phyloP scores from a whole-genome alignment of 2,797 vertebrate genomes.

The Sebastes itinus region DNA sequence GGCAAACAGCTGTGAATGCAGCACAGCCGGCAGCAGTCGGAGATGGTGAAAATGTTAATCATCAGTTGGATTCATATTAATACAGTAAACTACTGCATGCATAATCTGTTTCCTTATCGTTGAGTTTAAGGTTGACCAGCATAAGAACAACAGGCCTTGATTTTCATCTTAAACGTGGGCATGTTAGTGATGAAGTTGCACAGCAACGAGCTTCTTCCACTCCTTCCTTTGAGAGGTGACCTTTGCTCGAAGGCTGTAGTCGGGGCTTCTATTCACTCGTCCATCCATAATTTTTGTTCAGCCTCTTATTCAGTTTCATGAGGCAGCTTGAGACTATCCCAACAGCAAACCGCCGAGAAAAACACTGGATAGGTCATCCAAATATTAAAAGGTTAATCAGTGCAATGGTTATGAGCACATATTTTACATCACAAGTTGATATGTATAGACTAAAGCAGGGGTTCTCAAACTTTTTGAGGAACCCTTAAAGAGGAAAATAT shows the following conservation, averaged over 20 bases:
- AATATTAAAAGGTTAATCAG: background rate
- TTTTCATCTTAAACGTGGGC: background rate
- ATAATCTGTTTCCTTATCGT: background rate
- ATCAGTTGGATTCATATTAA: background rate
- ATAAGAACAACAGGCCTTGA: background rate
- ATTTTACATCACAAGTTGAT: background rate
- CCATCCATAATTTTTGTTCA: background rate
- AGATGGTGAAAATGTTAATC: background rate
- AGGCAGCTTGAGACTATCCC: background rate
- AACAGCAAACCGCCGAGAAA: background rate
- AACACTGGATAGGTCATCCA: background rate
- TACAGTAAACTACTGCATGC: background rate
- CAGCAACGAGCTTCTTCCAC: background rate
- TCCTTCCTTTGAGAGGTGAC: conserved; percentile 3
- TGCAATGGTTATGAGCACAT: background rate
- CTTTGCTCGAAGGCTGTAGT: conserved; percentile 10
- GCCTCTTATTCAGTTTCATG: background rate
- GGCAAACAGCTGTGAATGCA: background rate
- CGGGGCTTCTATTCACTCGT: background rate
- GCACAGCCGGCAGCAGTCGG: background rate
- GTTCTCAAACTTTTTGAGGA: no score
- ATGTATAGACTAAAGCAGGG: background rate
- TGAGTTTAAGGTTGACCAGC: background rate
- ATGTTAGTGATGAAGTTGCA: background rate
- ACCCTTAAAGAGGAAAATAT: no score